phyloP scores from a whole-genome alignment of 1,140 invertebrate genomes.

The Drosophila kurseongensis region DNA sequence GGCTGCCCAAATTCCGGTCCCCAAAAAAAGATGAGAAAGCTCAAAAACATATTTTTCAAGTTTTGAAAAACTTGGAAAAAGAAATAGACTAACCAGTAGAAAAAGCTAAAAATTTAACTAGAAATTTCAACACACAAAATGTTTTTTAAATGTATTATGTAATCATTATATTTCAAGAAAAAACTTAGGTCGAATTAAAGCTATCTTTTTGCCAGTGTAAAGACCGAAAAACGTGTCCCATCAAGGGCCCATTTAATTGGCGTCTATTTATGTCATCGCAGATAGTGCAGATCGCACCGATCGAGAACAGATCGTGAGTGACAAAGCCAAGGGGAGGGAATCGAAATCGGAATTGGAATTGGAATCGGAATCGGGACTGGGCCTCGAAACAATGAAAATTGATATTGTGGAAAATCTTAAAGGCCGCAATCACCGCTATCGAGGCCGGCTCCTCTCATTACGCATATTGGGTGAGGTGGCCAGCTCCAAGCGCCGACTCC shows the following conservation, averaged over 20 bases:
- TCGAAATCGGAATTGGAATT: too few species aligned
- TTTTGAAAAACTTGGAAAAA: neutral
- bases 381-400: constrained; percentile 71
- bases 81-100: too few species aligned
- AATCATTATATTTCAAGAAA: too few species aligned
- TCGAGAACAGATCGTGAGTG: constrained; percentile 68
- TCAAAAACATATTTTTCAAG: constrained; percentile 11
- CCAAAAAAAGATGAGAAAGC: neutral
- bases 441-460: constrained; percentile 58
- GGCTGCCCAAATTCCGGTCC: constrained; percentile 27
- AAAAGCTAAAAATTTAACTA: neutral
- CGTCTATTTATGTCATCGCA: constrained; percentile 76
- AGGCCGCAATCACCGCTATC: constrained; percentile 63
- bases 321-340: constrained; percentile 50
- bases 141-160: too few species aligned
- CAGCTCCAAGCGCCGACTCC: constrained; percentile 46
- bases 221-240: constrained; percentile 49
- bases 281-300: constrained; percentile 72
- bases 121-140: neutral
- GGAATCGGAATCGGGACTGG: neutral
- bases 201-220: neutral
- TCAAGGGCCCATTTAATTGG: constrained; percentile 73
- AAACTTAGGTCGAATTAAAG: neutral
- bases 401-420: constrained; percentile 78
- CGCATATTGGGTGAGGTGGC: constrained; percentile 58